Conservation (phyloP, 2,113 vertebrate species). For the Chitala chitala region DNA sequence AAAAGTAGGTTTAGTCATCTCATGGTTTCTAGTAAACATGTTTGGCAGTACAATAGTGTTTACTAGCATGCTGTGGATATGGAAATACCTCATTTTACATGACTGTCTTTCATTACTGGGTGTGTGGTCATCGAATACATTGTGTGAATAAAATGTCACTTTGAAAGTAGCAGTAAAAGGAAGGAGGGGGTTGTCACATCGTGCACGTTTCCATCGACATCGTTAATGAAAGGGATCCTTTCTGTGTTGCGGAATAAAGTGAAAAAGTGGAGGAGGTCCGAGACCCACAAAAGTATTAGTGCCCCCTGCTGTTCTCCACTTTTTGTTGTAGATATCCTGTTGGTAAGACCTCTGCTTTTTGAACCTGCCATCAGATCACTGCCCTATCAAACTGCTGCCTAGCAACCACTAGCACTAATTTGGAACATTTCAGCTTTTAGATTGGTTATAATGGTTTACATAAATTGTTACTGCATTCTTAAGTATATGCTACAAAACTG, state of each 20-base stretch:
- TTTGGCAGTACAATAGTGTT: slow-evolving; percentile 2
- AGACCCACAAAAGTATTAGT: background rate
- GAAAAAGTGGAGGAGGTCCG: background rate
- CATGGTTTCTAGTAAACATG: too few species aligned
- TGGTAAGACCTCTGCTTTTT: background rate
- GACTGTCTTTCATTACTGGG: background rate
- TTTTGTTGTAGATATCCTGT: background rate
- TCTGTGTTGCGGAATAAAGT: background rate
- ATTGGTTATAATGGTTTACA: too few species aligned
- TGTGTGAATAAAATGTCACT: background rate
- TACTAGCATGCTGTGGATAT: background rate
- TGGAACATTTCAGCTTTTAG: background rate
- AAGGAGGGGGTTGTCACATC: background rate
- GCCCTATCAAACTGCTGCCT: background rate
- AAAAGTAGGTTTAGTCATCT: too few species aligned
- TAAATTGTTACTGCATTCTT: too few species aligned
- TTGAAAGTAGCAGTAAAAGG: background rate
- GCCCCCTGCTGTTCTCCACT: background rate
- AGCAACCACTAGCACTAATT: background rate
- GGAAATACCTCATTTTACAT: background rate
- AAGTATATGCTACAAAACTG: too few species aligned
- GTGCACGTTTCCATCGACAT: too few species aligned
- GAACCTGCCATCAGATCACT: background rate
- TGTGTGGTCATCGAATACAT: background rate
- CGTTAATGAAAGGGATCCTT: background rate